phyloP scores from a whole-genome alignment of 2,888 invertebrate genomes.

The Abrostola triplasia region DNA sequence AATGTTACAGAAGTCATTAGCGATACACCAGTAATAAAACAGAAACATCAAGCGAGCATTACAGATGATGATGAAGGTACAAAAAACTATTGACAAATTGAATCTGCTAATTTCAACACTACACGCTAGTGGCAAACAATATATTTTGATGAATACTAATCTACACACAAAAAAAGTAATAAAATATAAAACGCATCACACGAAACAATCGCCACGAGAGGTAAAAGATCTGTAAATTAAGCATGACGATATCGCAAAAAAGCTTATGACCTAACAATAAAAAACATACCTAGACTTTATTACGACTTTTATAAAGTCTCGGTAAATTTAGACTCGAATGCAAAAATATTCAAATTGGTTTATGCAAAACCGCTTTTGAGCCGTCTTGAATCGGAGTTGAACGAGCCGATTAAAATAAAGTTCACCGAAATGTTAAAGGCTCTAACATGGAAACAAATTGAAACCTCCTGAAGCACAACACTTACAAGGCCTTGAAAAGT shows the following conservation, averaged over 20 bases:
- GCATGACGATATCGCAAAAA: slow-evolving; percentile 60
- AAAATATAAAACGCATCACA: slow-evolving; percentile 61
- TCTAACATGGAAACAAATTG: slow-evolving; percentile 56
- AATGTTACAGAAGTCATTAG: slow-evolving; percentile 77
- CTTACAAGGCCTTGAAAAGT: slow-evolving; percentile 79
- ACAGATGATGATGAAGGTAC: slow-evolving; percentile 67
- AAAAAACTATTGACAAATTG: slow-evolving; percentile 82
- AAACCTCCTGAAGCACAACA: slow-evolving; percentile 79
- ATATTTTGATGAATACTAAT: slow-evolving; percentile 62
- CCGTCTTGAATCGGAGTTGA: slow-evolving; percentile 47
- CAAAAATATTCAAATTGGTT: slow-evolving; percentile 68
- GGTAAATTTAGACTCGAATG: slow-evolving; percentile 62
- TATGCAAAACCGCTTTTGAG: slow-evolving; percentile 61
- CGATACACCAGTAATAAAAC: slow-evolving; percentile 68
- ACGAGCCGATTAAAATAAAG: slow-evolving; percentile 47
- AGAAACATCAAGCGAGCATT: slow-evolving; percentile 64
- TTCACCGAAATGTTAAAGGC: slow-evolving; percentile 46
- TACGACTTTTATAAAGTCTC: slow-evolving; percentile 59
- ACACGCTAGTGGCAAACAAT: slow-evolving; percentile 61
- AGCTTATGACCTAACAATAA: slow-evolving; percentile 57
- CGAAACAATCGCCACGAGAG: slow-evolving; percentile 64
- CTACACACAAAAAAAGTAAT: slow-evolving; percentile 57
- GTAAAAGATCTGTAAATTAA: slow-evolving; percentile 65
- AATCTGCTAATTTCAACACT: slow-evolving; percentile 72
- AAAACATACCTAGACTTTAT: slow-evolving; percentile 65